Evolutionary conservation across 2,888 invertebrate genomes (phyloP), one percentile per base, ranked within the genome.

Genomic region (Polietes domitor): DNA sequence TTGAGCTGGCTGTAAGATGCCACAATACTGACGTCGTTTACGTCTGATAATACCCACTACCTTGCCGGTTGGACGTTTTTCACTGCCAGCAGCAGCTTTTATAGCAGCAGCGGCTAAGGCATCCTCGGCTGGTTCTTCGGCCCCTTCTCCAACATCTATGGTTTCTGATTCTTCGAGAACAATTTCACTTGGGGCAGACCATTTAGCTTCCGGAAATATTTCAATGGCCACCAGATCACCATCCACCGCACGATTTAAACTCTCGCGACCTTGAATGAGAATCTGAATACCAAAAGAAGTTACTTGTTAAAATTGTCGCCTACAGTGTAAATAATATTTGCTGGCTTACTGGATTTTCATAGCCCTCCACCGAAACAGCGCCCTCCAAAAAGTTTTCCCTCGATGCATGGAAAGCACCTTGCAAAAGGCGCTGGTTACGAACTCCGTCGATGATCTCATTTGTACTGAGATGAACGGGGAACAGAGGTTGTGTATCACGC

Each of bases 21-120:
- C 99, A 93, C 99, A 99, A 92, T 99, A 99, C 90, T 98, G 99
- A 53, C 98, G 93, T 98, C 99, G 99, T 91, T 99, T 99, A 78
- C 99, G 94, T 86, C 97, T 94, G 80, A 99, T 97, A 85, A 99
- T 98, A 0, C 98, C 99, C n/a, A 99, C 98, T 75, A 98, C 94
- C 87, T 93, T 93, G 0, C 96, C 97, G 0, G 97, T 97, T 1
- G 96, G 95, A 2, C 87, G 88, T 68, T 88, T 94, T 93, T 87
- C 94, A 0, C 73, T 71, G 92, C 71, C 87, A 86, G 80, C 87
- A 0, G 83, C 88, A 4, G 86, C 85, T 21, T 86, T 87, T 12
- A 92, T 88, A 0, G 93, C 80, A 7, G 94, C 88, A 68, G 90
- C 86, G 0, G 93, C 91, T 75, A 94, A 94, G 88, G 94, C 96